Evolutionary conservation across 2,113 vertebrate genomes (phyloP).

Genomic region (Xiphophorus couchianus): DNA sequence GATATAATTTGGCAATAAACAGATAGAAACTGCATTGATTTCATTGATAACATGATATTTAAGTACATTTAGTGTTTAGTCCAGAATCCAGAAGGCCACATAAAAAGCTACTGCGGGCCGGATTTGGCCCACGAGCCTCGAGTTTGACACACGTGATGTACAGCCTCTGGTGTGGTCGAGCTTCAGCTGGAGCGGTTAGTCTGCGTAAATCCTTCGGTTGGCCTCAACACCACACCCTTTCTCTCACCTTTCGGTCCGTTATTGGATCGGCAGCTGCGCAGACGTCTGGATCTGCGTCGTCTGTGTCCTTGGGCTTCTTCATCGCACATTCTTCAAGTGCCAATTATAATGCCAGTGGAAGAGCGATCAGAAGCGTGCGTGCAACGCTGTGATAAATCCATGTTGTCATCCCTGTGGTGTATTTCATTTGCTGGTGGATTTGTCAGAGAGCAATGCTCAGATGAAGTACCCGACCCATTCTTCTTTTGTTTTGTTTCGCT

Average conservation of each 20-base stretch:
- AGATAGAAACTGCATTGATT: too few relatives aligned
- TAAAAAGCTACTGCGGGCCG: too few relatives aligned
- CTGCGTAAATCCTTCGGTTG: constrained; percentile 51
- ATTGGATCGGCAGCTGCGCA: constrained; percentile 4
- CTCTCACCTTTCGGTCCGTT: constrained; percentile 26
- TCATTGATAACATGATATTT: too few relatives aligned
- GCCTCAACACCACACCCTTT: constrained; percentile 6
- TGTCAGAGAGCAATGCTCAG: constrained; percentile 53
- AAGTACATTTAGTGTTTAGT: too few relatives aligned
- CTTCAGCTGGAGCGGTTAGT: constrained; percentile 39
- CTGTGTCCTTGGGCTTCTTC: constrained; percentile 36
- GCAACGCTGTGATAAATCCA: constrained; percentile 45
- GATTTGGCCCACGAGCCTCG: too few relatives aligned
- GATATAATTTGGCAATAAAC: too few relatives aligned
- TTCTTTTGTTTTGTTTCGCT: constrained; percentile 65
- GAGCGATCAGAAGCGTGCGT: constrained; percentile 43
- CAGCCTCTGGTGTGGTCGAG: constrained; percentile 14
- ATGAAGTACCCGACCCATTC: constrained; percentile 68
- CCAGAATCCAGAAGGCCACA: too few relatives aligned
- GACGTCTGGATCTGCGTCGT: constrained; percentile 23
- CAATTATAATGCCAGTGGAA: constrained; percentile 51
- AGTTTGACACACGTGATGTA: too few relatives aligned
- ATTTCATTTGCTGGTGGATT: constrained; percentile 63
- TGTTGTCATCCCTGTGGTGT: constrained; percentile 29
- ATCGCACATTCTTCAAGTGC: constrained; percentile 42